Conservation (phyloP, 1,140 invertebrate genomes). For the Pemphigus obesinymphae region DNA sequence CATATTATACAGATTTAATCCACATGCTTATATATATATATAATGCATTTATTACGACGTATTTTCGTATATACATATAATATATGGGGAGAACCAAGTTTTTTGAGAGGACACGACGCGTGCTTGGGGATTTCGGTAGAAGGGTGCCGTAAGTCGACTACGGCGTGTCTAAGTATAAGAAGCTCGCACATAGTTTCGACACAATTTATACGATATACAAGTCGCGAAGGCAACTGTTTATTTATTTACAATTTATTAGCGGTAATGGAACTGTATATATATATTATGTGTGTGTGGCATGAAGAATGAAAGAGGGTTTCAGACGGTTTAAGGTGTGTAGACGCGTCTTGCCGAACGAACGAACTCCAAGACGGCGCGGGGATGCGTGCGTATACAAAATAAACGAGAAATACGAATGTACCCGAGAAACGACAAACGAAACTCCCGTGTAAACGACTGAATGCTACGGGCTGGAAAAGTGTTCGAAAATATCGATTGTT, state of each 20-base stretch:
- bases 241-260: slow-evolving; percentile 4
- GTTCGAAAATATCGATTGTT: too few species aligned
- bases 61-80: too few species aligned
- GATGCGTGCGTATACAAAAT: background rate
- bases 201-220: background rate
- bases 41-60: too few species aligned
- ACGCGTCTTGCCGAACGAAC: background rate
- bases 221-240: background rate
- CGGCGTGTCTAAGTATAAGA: background rate
- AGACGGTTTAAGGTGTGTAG: background rate
- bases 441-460: too few species aligned
- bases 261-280: background rate
- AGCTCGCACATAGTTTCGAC: background rate
- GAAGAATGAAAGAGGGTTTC: background rate
- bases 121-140: background rate
- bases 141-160: background rate
- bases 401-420: too few species aligned
- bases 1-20: too few species aligned
- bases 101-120: background rate
- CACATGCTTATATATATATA: too few species aligned
- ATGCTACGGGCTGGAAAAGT: too few species aligned
- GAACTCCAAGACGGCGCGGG: background rate
- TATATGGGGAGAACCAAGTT: background rate
- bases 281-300: too few species aligned
- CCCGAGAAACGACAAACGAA: too few species aligned